These are phyloP conservation scores for Neomorphus geoffroyi DNA, from an alignment of 2,797 vertebrate species.

Conservation along the genomic window DNA sequence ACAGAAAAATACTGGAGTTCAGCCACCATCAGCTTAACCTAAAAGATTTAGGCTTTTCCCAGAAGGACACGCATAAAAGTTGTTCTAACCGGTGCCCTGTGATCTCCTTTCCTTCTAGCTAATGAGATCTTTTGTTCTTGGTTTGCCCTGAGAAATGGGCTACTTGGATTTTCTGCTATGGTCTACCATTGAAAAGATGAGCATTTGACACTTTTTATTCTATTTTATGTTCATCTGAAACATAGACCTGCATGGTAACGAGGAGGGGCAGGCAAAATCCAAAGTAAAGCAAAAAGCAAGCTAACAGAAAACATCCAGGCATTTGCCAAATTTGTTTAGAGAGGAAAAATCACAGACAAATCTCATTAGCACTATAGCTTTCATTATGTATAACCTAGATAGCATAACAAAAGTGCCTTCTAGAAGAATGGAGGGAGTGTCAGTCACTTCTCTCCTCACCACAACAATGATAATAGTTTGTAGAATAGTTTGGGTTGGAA, in stretches of 20 bases:
- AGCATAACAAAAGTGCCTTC: background rate
- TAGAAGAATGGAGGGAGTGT: background rate
- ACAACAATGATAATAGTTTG: background rate
- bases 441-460: background rate
- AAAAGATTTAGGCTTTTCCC: background rate
- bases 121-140: background rate
- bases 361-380: background rate
- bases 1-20: background rate
- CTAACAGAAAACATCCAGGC: background rate
- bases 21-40: background rate
- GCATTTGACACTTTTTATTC: background rate
- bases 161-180: background rate
- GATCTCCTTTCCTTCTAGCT: background rate
- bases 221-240: background rate
- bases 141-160: background rate
- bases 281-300: background rate
- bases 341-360: background rate
- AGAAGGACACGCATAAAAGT: rapidly evolving
- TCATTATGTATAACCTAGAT: background rate
- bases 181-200: background rate
- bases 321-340: background rate
- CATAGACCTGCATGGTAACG: background rate
- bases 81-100: background rate
- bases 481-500: background rate
- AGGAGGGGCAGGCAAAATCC: background rate